Conservation (phyloP, 1,140 invertebrate genomes). For the Druon quercuslanigerum region DNA sequence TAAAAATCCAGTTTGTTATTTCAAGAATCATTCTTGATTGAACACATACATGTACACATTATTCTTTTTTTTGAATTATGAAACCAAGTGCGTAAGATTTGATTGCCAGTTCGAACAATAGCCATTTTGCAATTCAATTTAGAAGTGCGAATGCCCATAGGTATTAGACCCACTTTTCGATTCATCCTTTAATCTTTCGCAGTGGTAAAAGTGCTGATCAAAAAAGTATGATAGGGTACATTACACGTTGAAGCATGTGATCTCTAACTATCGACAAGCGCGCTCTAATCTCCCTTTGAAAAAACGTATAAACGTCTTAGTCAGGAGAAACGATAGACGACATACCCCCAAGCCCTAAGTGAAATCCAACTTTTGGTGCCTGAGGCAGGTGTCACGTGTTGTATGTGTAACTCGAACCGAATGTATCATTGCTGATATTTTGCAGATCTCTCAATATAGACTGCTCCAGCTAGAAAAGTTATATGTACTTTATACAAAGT, state of each 20-base stretch:
- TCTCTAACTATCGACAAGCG: slow-evolving; percentile 23
- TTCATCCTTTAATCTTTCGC: no score
- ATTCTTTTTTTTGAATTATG: neutral
- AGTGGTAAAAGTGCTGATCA: neutral
- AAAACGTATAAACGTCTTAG: slow-evolving; percentile 6
- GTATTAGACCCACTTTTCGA: neutral
- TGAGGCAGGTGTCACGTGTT: neutral
- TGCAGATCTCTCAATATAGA: neutral
- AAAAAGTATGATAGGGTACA: neutral
- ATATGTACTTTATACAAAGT: no score
- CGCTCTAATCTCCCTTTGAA: neutral
- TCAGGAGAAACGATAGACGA: slow-evolving; percentile 10
- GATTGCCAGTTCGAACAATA: neutral
- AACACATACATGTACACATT: neutral
- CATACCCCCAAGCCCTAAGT: neutral
- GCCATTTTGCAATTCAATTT: slow-evolving; percentile 1
- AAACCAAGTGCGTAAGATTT: neutral
- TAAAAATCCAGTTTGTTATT: neutral
- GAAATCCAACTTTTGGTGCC: neutral
- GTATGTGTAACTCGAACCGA: neutral
- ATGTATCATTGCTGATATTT: neutral
- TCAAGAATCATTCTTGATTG: neutral
- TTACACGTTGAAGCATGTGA: neutral
- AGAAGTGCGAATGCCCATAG: slow-evolving; percentile 11
- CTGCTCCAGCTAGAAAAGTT: neutral